Base-by-base conservation (phyloP, 2,797 vertebrate genomes). In the Crossoptilon crossoptilon region DNA sequence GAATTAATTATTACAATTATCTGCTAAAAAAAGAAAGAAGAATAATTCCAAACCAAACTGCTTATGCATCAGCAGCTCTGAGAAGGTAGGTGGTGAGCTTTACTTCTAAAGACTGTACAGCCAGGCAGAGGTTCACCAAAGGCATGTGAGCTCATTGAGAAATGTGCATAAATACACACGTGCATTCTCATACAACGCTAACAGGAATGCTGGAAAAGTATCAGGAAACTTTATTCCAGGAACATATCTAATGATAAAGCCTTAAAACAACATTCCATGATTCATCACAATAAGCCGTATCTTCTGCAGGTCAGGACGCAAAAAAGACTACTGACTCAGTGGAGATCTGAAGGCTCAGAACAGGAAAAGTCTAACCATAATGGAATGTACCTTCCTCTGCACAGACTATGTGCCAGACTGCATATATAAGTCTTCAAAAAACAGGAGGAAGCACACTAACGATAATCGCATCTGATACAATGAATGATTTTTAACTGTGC, bases 1-100 rank as follows among this genome's bases (percentile, higher is more conserved):
- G 88, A 85, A 85, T 60, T 19, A 85, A 56, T 70, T 94, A 72
- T 59, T 81, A 67, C 73, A 94, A 72, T 35, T 49, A 39, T 79
- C 60, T 93, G 64, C 43, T 53, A 41, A 5, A 84, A 67, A 23
- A 64, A 71, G 77, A 39, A 53, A 70, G 16, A 91, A 66, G 33
- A 88, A 75, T 72, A 49, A n/a, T 81, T 14, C 56, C 51, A 88
- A 74, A 93, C 69, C 35, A 14, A 53, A 48, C n/a, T 69, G 69
- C 75, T 76, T 84, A 31, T 67, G 64, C 33, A 88, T 85, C 16
- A 91, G 74, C 62, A 93, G 63, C 74, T 90, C 4, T 1, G 62
- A 69, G 43, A 76, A 90, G 51, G 79, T 23, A 87, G 68, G 63
- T 39, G 76, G 46, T 24, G 2, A 81, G 18, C 31, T 80, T 79